These are phyloP conservation scores for Incurvaria masculella DNA, from an alignment of 2,888 invertebrate species.

Conservation along the genomic window DNA sequence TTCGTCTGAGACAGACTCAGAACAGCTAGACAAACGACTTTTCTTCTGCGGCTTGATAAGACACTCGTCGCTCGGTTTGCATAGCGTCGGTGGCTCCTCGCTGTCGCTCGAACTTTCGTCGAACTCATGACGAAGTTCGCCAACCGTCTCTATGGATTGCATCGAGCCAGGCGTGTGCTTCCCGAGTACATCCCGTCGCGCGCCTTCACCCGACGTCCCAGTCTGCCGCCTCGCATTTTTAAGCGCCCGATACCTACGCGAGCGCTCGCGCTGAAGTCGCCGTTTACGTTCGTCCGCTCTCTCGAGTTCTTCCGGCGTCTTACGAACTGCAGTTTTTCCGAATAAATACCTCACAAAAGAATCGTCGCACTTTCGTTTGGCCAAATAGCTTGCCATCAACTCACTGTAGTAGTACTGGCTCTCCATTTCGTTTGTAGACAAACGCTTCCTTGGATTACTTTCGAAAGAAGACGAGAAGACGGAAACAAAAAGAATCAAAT, in stretches of 20 bases:
- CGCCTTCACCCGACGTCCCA: constrained; percentile 35
- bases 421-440: constrained; percentile 29
- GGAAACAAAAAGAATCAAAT: background rate
- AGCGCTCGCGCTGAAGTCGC: constrained; percentile 42
- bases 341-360: constrained; percentile 52
- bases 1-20: constrained; percentile 45
- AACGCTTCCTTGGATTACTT: background rate
- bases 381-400: constrained; percentile 47
- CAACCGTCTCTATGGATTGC: too few species aligned
- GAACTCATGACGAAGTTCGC: constrained; percentile 28
- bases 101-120: constrained; percentile 43
- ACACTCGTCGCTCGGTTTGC: constrained; percentile 34
- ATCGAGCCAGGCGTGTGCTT: too few species aligned
- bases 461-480: background rate
- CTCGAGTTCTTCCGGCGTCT: constrained; percentile 45
- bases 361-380: constrained; percentile 50
- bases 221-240: constrained; percentile 47
- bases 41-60: constrained; percentile 32
- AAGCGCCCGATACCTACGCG: constrained; percentile 42
- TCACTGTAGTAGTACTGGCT: constrained; percentile 52
- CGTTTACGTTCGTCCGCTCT: constrained; percentile 47
- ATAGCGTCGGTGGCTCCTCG: constrained; percentile 47
- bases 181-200: constrained; percentile 22
- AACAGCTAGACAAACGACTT: constrained; percentile 22
- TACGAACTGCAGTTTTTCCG: constrained; percentile 44